Conservation (phyloP, 2,113 vertebrate species). For the Myotis yumanensis region DNA sequence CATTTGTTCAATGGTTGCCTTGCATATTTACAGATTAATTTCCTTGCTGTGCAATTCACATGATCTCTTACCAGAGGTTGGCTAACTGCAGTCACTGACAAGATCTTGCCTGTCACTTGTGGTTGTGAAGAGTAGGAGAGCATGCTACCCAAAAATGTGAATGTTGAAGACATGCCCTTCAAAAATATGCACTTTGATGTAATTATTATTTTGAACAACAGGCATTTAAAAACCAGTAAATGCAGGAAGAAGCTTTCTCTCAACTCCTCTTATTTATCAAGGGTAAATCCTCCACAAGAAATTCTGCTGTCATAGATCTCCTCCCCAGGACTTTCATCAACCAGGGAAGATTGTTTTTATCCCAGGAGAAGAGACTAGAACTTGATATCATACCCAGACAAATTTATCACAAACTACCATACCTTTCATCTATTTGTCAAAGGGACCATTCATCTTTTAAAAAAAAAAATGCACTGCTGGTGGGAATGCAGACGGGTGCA, state of each 20-base stretch:
- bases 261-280: neutral
- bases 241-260: neutral
- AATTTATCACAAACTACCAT: neutral
- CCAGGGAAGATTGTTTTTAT: neutral
- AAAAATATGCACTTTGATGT: neutral
- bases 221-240: neutral
- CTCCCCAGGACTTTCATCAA: neutral
- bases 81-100: neutral
- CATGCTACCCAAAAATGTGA: neutral
- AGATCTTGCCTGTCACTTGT: neutral
- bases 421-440: neutral
- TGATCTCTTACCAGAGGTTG: neutral
- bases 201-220: neutral
- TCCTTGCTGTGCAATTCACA: neutral
- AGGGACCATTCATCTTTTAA: neutral
- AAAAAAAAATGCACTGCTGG: too few relatives aligned
- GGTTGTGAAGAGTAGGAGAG: neutral
- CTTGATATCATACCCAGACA: neutral
- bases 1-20: neutral
- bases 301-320: neutral
- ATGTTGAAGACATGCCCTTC: neutral
- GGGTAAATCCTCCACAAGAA: neutral
- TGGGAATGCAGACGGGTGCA: too few relatives aligned
- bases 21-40: neutral
- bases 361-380: neutral